phyloP scores from a whole-genome alignment of 2,888 invertebrate species.

The Lapara coniferarum region DNA sequence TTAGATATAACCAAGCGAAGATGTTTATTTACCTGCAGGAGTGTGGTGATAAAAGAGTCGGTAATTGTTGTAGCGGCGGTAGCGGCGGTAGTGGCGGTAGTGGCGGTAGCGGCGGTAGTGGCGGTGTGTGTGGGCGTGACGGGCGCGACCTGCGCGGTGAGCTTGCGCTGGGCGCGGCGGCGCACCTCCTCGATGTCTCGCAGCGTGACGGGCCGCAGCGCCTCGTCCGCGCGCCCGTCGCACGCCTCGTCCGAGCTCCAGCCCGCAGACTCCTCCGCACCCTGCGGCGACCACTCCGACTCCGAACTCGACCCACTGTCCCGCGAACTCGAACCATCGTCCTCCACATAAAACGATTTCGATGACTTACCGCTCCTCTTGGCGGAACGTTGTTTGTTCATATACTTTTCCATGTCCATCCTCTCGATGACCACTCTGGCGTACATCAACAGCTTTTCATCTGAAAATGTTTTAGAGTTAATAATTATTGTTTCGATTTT shows the following conservation, averaged over 20 bases:
- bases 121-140: neutral
- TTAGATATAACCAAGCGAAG: too few relatives aligned
- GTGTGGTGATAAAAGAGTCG: too few relatives aligned
- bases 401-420: neutral
- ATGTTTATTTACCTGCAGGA: too few relatives aligned
- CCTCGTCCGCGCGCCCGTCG: neutral
- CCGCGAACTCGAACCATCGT: neutral
- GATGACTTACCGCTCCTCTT: too few relatives aligned
- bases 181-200: slow-evolving; percentile 20
- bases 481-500: neutral
- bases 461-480: neutral
- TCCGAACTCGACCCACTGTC: neutral
- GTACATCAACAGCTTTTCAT: slow-evolving; percentile 4
- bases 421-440: neutral
- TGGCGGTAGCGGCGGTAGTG: neutral
- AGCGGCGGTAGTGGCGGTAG: neutral
- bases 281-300: neutral
- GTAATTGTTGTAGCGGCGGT: neutral
- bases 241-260: neutral
- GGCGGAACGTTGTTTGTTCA: too few relatives aligned
- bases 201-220: slow-evolving; percentile 11
- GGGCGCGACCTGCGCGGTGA: slow-evolving; percentile 21
- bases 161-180: neutral
- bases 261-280: neutral
- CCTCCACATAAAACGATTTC: neutral